phyloP scores from a whole-genome alignment of 1,140 invertebrate genomes.

The Aphelenchoides fujianensis region DNA sequence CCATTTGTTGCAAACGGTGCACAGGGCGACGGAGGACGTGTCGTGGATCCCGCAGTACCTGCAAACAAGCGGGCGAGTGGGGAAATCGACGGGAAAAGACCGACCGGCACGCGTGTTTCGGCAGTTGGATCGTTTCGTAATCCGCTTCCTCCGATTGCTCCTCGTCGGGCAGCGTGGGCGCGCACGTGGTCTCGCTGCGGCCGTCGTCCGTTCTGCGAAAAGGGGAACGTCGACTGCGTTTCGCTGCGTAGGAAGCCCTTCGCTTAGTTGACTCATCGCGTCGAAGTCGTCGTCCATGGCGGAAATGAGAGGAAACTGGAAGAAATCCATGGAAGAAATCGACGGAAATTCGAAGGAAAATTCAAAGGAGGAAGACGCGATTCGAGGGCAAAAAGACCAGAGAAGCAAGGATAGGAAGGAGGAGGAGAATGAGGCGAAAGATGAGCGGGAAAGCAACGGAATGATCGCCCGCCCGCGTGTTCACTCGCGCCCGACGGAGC shows the following conservation, averaged over 20 bases:
- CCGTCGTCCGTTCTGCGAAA: background rate
- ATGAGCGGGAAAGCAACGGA: too few relatives aligned
- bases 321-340: too few relatives aligned
- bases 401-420: too few relatives aligned
- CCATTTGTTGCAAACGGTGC: constrained; percentile 97
- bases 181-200: background rate
- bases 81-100: too few relatives aligned
- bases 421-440: too few relatives aligned
- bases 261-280: constrained; percentile 1
- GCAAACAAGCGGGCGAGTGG: constrained; percentile 12
- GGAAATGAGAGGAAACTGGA: too few relatives aligned
- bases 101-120: constrained; percentile 57
- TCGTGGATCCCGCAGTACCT: constrained; percentile 94
- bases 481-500: too few relatives aligned
- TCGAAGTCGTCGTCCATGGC: background rate
- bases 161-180: background rate
- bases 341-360: too few relatives aligned
- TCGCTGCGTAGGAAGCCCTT: constrained; percentile 9
- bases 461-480: too few relatives aligned
- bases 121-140: constrained; percentile 37
- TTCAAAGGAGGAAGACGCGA: too few relatives aligned
- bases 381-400: too few relatives aligned
- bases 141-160: constrained; percentile 39
- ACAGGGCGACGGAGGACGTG: constrained; percentile 92
- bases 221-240: background rate